Conservation (phyloP, 2,113 vertebrate genomes). For the Microtus pennsylvanicus region DNA sequence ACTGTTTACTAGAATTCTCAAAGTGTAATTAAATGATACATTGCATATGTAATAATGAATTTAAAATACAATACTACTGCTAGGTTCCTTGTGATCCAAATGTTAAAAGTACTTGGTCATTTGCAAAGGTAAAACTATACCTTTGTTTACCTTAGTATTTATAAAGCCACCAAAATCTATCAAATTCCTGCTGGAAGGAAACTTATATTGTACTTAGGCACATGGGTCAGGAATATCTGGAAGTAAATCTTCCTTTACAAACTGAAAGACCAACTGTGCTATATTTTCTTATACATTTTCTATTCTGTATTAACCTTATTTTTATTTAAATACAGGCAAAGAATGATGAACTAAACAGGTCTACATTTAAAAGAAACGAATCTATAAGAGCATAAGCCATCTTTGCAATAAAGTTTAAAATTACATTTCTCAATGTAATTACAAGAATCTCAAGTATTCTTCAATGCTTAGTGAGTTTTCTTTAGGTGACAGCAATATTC, state of each 20-base stretch:
- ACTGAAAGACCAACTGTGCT: neutral
- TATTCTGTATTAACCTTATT: neutral
- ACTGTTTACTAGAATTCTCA: neutral
- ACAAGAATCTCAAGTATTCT: neutral
- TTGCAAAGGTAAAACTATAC: neutral
- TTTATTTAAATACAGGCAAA: slow-evolving; percentile 10
- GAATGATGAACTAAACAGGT: neutral
- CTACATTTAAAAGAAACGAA: neutral
- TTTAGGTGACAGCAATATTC: neutral
- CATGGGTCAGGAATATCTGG: neutral
- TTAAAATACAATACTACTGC: neutral
- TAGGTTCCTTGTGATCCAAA: neutral
- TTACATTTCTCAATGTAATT: neutral
- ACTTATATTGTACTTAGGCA: neutral
- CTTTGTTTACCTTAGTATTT: neutral
- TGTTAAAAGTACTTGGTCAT: neutral
- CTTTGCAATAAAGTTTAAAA: neutral
- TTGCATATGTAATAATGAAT: neutral
- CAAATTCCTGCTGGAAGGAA: neutral
- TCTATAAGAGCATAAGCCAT: neutral
- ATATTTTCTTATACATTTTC: neutral
- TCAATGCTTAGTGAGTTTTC: neutral
- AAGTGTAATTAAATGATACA: neutral
- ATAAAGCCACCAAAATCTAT: neutral
- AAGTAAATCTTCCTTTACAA: neutral